phyloP scores from a whole-genome alignment of 2,888 invertebrate species.

The Bugula neritina region DNA sequence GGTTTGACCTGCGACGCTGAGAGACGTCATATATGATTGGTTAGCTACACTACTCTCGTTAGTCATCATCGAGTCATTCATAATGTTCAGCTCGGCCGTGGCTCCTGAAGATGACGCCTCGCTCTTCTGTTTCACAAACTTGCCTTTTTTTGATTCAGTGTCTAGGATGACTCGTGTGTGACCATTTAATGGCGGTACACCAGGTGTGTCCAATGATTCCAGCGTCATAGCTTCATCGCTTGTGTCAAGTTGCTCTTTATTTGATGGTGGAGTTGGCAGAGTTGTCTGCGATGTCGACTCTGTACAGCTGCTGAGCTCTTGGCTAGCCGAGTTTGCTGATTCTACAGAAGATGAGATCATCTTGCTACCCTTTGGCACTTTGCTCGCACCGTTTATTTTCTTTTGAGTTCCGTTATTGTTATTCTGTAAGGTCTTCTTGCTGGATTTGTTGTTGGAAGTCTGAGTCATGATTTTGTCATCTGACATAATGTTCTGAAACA shows the following conservation, averaged over 20 bases:
- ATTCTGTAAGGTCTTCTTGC: not conserved
- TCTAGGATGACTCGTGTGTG: not conserved
- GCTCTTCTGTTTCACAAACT: slow-evolving; percentile 16
- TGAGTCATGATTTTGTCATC: slow-evolving; percentile 24
- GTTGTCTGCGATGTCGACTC: not conserved
- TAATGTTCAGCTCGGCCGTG: slow-evolving; percentile 13
- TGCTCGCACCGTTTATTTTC: not conserved
- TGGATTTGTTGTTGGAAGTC: not conserved
- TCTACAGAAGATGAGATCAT: not conserved
- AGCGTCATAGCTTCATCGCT: not conserved
- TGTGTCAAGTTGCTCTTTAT: not conserved
- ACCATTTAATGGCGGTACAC: not conserved
- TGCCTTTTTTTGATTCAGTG: not conserved
- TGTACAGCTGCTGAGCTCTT: not conserved
- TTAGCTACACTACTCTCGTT: slow-evolving; percentile 19
- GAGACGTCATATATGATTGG: not conserved
- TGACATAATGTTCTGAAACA: slow-evolving; percentile 23
- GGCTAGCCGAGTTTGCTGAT: not conserved
- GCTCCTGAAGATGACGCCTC: slow-evolving; percentile 18
- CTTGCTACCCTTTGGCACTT: not conserved
- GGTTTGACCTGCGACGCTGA: not conserved
- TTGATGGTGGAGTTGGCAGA: not conserved
- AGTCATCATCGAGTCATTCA: slow-evolving; percentile 18
- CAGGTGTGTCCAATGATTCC: not conserved
- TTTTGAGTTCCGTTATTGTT: slow-evolving; percentile 24